phyloP scores from a whole-genome alignment of 1,140 invertebrate species.

The Pseudomyrmex dendroicus region DNA sequence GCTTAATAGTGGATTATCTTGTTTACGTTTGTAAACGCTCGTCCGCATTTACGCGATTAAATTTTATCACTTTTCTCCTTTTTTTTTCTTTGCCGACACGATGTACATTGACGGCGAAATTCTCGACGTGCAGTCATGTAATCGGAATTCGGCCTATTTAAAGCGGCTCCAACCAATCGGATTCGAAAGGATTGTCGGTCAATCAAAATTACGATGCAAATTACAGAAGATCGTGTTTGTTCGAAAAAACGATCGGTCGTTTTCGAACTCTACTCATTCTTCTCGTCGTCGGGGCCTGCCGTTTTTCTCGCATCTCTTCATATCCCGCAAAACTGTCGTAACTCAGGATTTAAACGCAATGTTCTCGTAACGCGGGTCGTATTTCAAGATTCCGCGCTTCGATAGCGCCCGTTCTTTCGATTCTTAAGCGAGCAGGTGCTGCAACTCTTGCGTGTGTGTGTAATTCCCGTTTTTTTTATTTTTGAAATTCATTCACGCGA shows the following conservation, averaged over 20 bases:
- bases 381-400: conserved; percentile 17
- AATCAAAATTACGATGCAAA: conserved; percentile 30
- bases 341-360: conserved; percentile 27
- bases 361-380: conserved; percentile 14
- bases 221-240: background rate
- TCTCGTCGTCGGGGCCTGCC: background rate
- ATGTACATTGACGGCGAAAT: conserved; percentile 57
- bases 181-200: conserved; percentile 30
- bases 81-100: conserved; percentile 1
- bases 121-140: conserved; percentile 58
- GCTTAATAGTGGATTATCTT: no score
- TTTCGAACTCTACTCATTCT: background rate
- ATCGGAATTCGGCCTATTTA: conserved; percentile 50
- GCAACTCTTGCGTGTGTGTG: background rate
- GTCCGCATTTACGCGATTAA: background rate
- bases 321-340: conserved; percentile 25
- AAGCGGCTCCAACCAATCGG: conserved; percentile 33
- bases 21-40: no score
- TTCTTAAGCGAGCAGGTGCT: background rate
- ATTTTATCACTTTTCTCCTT: background rate
- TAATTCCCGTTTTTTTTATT: background rate
- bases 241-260: background rate
- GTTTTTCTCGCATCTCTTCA: background rate
- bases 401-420: background rate
- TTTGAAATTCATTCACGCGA: no score